These are phyloP conservation scores for Euplexia lucipara DNA, from an alignment of 2,888 invertebrate species.

Conservation along the genomic window DNA sequence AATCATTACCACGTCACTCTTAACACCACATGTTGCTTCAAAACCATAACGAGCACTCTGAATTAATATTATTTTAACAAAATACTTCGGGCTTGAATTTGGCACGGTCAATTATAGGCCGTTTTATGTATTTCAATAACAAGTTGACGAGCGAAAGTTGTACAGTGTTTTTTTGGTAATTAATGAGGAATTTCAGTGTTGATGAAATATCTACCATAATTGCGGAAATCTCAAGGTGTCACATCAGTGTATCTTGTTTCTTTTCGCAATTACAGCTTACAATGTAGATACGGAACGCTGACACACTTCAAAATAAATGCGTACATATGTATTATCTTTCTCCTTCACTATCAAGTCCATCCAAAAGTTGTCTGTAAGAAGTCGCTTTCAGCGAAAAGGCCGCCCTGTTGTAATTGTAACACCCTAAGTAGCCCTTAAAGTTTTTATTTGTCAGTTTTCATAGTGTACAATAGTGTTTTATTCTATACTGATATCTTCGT, in stretches of 20 bases:
- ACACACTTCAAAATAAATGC: no score
- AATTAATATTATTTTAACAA: constrained; percentile 62
- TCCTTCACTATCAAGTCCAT: no score
- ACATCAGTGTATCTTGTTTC: background rate
- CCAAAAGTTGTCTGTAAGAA: no score
- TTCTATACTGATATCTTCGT: no score
- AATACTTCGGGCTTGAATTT: constrained; percentile 44
- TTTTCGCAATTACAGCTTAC: background rate
- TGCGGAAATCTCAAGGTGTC: constrained; percentile 15
- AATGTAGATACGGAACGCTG: no score
- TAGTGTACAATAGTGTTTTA: no score
- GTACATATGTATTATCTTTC: no score
- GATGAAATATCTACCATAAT: background rate
- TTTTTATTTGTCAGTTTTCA: no score
- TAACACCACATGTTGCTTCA: constrained; percentile 49
- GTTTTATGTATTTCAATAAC: constrained; percentile 37
- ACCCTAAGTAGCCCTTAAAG: no score
- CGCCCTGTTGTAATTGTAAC: no score
- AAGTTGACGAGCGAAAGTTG: constrained; percentile 62
- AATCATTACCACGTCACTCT: constrained; percentile 53
- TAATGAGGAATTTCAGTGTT: constrained; percentile 17
- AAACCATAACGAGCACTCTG: constrained; percentile 54
- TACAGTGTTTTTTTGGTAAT: constrained; percentile 30
- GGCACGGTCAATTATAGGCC: constrained; percentile 50
- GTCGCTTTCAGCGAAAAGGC: no score